Evolutionary conservation across 2,888 invertebrate species (phyloP).

Genomic region (Hanleya hanleyi): DNA sequence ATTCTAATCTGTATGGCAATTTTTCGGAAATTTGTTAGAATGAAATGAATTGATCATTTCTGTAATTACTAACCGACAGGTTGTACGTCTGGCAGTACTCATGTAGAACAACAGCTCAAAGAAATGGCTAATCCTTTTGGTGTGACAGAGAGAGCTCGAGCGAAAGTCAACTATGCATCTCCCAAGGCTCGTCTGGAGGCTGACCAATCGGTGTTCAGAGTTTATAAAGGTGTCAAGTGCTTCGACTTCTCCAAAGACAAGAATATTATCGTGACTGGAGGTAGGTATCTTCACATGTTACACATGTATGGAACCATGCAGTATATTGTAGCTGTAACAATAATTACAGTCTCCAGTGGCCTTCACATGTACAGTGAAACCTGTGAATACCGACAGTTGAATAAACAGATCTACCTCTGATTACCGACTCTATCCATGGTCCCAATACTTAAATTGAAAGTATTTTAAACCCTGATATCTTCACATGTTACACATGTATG

Average conservation of each 20-base stretch:
- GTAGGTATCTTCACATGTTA: constrained; percentile 39
- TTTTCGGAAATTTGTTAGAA: too few relatives aligned
- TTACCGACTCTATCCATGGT: too few relatives aligned
- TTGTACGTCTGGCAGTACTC: constrained; percentile 71
- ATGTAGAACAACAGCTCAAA: constrained; percentile 69
- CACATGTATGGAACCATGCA: too few relatives aligned
- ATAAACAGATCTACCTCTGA: too few relatives aligned
- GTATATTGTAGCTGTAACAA: too few relatives aligned
- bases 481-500: too few relatives aligned
- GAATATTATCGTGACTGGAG: constrained; percentile 73
- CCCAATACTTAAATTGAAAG: too few relatives aligned
- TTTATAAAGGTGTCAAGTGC: constrained; percentile 74
- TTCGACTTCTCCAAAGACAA: constrained; percentile 72
- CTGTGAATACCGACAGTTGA: too few relatives aligned
- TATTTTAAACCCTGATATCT: too few relatives aligned
- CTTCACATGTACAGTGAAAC: too few relatives aligned
- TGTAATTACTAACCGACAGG: constrained; percentile 45
- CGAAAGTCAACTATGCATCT: constrained; percentile 47
- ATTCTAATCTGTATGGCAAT: too few relatives aligned
- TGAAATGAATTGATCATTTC: neutral
- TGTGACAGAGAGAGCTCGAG: constrained; percentile 40
- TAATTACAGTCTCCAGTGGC: too few relatives aligned
- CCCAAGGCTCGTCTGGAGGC: constrained; percentile 62
- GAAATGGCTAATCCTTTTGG: constrained; percentile 42
- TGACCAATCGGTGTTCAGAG: constrained; percentile 71